Conservation (phyloP, 2,888 invertebrate genomes). For the Ormyrus rosae region DNA sequence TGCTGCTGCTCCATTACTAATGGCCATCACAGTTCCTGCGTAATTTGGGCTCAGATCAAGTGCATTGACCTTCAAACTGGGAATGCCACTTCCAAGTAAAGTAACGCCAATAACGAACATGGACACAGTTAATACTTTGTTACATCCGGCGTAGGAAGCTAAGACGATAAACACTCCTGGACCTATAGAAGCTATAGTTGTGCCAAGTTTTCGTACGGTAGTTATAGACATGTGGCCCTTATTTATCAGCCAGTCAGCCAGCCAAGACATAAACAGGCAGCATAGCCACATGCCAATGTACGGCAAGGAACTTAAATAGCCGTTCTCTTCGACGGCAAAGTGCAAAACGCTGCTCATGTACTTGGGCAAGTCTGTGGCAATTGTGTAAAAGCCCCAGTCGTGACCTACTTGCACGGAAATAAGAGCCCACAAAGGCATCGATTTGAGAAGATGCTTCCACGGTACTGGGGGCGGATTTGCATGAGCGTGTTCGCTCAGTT, state of each 20-base stretch:
- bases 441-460: constrained; percentile 74
- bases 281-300: constrained; percentile 76
- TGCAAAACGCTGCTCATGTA: constrained; percentile 75
- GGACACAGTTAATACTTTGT: constrained; percentile 71
- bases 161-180: constrained; percentile 76
- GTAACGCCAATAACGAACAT: constrained; percentile 76
- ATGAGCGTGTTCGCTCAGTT: constrained; percentile 68
- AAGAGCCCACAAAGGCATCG: constrained; percentile 85
- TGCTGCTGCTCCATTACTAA: constrained; percentile 82
- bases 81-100: constrained; percentile 76
- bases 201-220: constrained; percentile 76
- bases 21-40: constrained; percentile 76
- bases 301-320: constrained; percentile 75
- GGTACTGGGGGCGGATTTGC: constrained; percentile 69
- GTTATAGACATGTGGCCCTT: constrained; percentile 71
- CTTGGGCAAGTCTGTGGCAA: constrained; percentile 74
- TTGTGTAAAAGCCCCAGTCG: constrained; percentile 74
- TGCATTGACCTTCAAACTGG: constrained; percentile 76
- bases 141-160: constrained; percentile 77
- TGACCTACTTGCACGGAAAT: constrained; percentile 79
- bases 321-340: constrained; percentile 74
- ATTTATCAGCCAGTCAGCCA: constrained; percentile 75
- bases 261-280: constrained; percentile 71
- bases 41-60: constrained; percentile 77
- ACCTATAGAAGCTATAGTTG: constrained; percentile 76